These are phyloP conservation scores for Mesembrinibis cayennensis DNA, from an alignment of 2,113 vertebrate species.

Conservation along the genomic window DNA sequence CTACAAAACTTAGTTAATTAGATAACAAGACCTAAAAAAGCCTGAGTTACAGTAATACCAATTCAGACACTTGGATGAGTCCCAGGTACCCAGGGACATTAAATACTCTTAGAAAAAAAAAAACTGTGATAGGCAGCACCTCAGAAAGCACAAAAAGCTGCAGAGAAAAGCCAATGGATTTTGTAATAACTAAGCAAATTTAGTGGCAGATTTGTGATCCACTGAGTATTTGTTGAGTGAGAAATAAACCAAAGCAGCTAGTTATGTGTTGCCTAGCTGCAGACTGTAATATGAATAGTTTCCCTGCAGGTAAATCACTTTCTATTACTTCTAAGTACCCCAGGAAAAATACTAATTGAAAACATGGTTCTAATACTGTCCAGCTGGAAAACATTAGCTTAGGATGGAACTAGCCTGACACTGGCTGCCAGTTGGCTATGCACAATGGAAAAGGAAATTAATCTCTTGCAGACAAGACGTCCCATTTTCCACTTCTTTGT, in stretches of 20 bases:
- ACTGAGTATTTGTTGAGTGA: not conserved
- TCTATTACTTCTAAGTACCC: conserved; percentile 40
- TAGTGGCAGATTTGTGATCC: not conserved
- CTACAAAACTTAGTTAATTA: not conserved
- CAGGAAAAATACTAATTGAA: conserved; percentile 64
- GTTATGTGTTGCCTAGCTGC: conserved; percentile 28
- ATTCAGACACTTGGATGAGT: not conserved
- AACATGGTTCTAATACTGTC: conserved; percentile 33
- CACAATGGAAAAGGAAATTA: conserved; percentile 47
- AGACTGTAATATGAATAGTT: not conserved
- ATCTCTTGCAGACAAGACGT: conserved; percentile 30
- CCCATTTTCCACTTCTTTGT: conserved; percentile 41
- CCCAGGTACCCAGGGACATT: not conserved
- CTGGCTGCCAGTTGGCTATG: conserved; percentile 4
- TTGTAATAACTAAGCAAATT: conserved; percentile 17
- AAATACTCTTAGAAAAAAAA: not conserved
- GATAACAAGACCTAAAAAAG: not conserved
- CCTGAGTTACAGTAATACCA: not conserved
- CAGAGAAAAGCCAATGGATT: not conserved
- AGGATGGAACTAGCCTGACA: conserved; percentile 9
- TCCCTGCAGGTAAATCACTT: conserved; percentile 49
- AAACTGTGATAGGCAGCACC: not conserved
- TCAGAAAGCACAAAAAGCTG: not conserved
- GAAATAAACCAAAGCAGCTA: conserved; percentile 25
- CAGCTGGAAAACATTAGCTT: conserved; percentile 55